phyloP scores from a whole-genome alignment of 92 coral and sea anemone genomes.

The Phenganax stokvisi region DNA sequence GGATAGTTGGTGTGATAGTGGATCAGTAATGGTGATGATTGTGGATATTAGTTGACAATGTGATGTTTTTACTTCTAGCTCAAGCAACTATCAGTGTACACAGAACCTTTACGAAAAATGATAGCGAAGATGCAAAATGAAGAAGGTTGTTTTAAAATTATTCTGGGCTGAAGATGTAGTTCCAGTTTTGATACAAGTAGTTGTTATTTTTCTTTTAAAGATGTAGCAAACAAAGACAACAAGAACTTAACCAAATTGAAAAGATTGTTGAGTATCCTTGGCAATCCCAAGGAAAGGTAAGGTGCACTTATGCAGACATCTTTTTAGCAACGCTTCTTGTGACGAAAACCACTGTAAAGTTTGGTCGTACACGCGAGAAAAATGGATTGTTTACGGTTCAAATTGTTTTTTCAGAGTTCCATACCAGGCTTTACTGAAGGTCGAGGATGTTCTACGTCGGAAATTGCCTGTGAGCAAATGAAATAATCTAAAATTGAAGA shows the following conservation, averaged over 20 bases:
- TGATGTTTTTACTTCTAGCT: constrained; percentile 46
- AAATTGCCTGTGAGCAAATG: background rate
- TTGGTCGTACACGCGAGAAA: too few species aligned
- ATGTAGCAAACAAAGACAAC: constrained; percentile 63
- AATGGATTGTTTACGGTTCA: too few species aligned
- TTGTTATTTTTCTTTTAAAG: constrained; percentile 38
- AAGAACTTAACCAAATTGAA: constrained; percentile 56
- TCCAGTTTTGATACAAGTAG: background rate
- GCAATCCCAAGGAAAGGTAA: constrained; percentile 75
- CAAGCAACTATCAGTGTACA: constrained; percentile 79
- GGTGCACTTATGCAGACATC: background rate
- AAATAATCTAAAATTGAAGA: background rate
- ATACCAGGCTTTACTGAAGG: constrained; percentile 62
- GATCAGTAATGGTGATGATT: background rate
- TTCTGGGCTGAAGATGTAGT: background rate
- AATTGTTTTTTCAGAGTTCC: constrained; percentile 50
- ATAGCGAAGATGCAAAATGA: constrained; percentile 75
- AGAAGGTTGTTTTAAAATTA: constrained; percentile 43
- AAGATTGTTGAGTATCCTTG: constrained; percentile 74
- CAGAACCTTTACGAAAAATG: constrained; percentile 87
- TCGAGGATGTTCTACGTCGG: constrained; percentile 66
- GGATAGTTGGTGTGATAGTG: background rate
- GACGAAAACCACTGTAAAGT: too few species aligned
- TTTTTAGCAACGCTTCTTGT: too few species aligned
- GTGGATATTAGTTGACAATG: background rate